Conservation (phyloP, 1,140 invertebrate genomes). For the Octopus bimaculoides region DNA sequence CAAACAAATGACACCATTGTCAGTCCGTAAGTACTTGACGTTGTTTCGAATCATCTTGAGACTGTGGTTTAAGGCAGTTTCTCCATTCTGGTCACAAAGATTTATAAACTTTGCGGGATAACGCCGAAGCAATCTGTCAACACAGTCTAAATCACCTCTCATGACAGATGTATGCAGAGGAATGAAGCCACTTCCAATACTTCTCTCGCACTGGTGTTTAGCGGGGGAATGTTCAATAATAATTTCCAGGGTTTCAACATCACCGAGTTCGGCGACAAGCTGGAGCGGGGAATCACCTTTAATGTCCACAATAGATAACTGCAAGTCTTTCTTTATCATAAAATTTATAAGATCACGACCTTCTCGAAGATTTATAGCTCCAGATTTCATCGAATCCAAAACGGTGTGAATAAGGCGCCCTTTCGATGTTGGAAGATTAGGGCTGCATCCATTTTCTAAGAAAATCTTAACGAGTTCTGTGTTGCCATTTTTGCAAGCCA, state of each 20-base stretch:
- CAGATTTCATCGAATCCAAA: conserved; percentile 27
- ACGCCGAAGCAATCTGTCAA: conserved; percentile 26
- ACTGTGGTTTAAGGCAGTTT: conserved; percentile 27
- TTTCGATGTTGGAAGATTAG: conserved; percentile 38
- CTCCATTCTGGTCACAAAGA: conserved; percentile 24
- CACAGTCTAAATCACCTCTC: conserved; percentile 36
- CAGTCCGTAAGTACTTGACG: conserved; percentile 25
- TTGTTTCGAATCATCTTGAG: conserved; percentile 32
- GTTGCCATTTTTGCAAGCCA: conserved; percentile 33
- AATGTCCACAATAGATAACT: conserved; percentile 35
- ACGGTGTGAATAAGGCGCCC: conserved; percentile 38
- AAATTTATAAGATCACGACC: conserved; percentile 21
- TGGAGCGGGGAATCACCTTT: conserved; percentile 31
- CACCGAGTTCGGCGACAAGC: conserved; percentile 33
- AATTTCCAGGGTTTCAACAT: conserved; percentile 27
- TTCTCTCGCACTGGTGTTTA: conserved; percentile 20
- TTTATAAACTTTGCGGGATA: conserved; percentile 25
- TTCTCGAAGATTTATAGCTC: conserved; percentile 17
- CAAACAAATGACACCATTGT: conserved; percentile 1
- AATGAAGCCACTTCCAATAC: conserved; percentile 27
- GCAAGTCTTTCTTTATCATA: conserved; percentile 29
- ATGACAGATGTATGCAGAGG: conserved; percentile 40
- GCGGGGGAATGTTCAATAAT: conserved; percentile 25
- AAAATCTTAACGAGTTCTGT: conserved; percentile 35
- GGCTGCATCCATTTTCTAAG: conserved; percentile 39